Base-by-base conservation (phyloP, 2,888 invertebrate genomes). In the Callosobruchus maculatus region DNA sequence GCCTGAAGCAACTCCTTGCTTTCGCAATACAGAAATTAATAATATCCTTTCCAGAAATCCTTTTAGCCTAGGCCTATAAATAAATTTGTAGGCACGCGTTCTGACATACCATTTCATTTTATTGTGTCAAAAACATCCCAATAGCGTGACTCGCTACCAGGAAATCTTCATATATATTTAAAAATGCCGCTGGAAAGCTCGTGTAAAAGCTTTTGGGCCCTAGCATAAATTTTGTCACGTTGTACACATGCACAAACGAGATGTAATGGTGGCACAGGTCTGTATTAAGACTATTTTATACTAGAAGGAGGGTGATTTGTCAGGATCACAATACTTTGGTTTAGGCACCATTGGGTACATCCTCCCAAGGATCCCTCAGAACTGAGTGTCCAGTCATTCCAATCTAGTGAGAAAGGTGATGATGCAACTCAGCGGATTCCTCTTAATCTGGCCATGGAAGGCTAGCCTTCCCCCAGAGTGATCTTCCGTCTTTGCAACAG, bases 161-260 rank as follows among this genome's bases (percentile, higher is more conserved):
- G 74, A 73, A 73, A 72, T 73, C 73, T 74, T 77, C 74, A 74
- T 76, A 77, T 76, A 76, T 71, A 78, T 76, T 72, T 75, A 74
- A 73, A 76, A 74, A 77, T 74, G 74, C 74, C 70, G 73, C 74
- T 72, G 74, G 71, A 71, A 73, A 77, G 74, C 71, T 71, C 76
- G 75, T 77, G 78, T 77, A 75, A 78, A 77, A 77, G 77, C 76
- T 78, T 78, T 78, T 74, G 74, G 74, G 74, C 74, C 72, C 70
- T 66, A 72, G 76, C 75, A 78, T 78, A 77, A 78, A 78, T 78
- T 77, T 76, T 71, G 68, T 30, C 71, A 76, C 75, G 74, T 77
- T 76, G 26, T 7, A 13, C 49, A 49, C 49, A 49, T 7, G 49
- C 49, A 49, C 9, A 49, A 73, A 67, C 26, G 18, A 21, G 49